phyloP scores from a whole-genome alignment of 2,797 vertebrate species.

The Astyanax mexicanus region DNA sequence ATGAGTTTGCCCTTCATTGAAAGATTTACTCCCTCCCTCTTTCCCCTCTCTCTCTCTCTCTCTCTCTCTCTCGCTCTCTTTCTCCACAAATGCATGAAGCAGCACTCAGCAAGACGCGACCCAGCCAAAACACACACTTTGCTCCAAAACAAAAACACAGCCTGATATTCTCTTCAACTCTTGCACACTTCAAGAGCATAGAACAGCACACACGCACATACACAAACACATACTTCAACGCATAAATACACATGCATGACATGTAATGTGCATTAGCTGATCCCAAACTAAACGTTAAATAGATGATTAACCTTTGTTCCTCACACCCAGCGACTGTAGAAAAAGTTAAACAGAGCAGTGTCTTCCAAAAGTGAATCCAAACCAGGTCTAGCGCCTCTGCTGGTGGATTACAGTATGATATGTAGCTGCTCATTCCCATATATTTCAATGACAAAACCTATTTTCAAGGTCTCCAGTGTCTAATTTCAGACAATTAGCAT shows the following conservation, averaged over 20 bases:
- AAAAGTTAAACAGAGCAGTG: no score
- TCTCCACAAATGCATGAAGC: conserved; percentile 38
- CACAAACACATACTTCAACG: background rate
- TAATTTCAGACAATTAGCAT: no score
- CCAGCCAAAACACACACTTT: conserved; percentile 70
- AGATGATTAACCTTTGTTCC: conserved; percentile 77
- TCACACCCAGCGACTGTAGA: no score
- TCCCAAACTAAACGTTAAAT: conserved; percentile 71
- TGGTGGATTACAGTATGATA: no score
- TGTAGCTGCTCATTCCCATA: no score
- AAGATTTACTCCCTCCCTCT: conserved; percentile 46
- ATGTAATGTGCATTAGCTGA: conserved; percentile 65
- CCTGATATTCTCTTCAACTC: conserved; percentile 56
- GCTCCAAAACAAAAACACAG: conserved; percentile 67
- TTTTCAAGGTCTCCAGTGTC: no score
- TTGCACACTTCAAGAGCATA: conserved; percentile 32
- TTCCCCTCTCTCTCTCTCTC: conserved; percentile 3
- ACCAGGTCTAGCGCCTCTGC: no score
- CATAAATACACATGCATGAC: conserved; percentile 46
- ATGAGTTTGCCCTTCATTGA: conserved; percentile 57
- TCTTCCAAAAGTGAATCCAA: no score
- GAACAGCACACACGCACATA: background rate
- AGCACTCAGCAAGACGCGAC: conserved; percentile 24
- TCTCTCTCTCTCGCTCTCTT: background rate
- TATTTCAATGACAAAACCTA: no score